Conservation (phyloP, 2,113 vertebrate species). For the Datnioides undecimradiatus region DNA sequence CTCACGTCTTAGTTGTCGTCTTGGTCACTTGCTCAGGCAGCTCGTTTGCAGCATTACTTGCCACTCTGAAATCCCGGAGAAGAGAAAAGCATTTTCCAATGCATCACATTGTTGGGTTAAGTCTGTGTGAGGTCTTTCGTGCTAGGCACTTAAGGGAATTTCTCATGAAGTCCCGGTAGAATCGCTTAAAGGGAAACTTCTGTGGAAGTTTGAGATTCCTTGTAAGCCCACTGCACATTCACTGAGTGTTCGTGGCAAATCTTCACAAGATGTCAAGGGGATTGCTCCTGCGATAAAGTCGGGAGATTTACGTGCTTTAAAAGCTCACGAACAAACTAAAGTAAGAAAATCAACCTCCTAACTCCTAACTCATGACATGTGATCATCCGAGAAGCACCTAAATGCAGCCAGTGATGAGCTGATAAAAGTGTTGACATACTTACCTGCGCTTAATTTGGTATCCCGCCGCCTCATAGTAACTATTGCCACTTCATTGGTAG, state of each 20-base stretch:
- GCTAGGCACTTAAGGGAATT: neutral
- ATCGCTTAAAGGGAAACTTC: neutral
- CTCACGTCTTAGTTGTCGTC: neutral
- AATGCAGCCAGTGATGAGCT: no score
- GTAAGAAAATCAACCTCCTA: no score
- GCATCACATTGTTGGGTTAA: accelerated
- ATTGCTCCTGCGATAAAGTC: neutral
- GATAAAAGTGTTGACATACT: no score
- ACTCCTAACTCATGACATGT: no score
- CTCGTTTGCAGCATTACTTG: neutral
- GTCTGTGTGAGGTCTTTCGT: neutral
- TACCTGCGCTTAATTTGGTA: no score
- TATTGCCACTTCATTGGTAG: no score
- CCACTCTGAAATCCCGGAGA: no score
- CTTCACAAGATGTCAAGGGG: neutral
- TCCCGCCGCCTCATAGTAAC: no score
- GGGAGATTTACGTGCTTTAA: no score
- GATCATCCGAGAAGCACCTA: no score
- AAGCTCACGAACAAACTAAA: no score
- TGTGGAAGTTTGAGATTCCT: neutral
- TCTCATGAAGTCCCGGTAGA: neutral
- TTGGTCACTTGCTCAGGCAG: neutral
- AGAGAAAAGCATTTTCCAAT: no score
- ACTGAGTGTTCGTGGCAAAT: neutral
- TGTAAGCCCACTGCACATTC: neutral